Evolutionary conservation across 2,113 vertebrate species (phyloP).

Genomic region (Chamaetylas fuelleborni): DNA sequence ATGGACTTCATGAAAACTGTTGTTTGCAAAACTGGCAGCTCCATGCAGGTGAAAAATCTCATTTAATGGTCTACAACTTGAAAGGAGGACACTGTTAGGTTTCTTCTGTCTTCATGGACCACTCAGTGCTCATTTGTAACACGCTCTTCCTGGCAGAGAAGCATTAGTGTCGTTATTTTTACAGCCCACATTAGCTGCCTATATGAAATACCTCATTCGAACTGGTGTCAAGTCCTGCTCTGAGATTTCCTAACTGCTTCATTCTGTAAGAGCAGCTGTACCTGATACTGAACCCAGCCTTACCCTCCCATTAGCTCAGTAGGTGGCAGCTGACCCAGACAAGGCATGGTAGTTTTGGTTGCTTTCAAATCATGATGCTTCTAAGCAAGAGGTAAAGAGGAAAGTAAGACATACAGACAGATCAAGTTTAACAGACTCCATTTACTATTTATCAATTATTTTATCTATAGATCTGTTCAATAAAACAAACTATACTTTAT

Average conservation of each 20-base stretch:
- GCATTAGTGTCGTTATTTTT: not conserved
- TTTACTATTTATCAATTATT: constrained; percentile 57
- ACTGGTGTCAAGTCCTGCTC: not conserved
- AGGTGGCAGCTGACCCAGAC: not conserved
- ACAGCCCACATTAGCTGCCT: not conserved
- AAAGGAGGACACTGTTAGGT: not conserved
- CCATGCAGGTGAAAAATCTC: not conserved
- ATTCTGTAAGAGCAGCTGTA: not conserved
- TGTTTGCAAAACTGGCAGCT: not conserved
- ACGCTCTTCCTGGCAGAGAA: not conserved
- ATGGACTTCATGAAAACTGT: not conserved
- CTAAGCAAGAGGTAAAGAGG: not conserved
- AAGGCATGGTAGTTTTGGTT: not conserved
- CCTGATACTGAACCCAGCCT: not conserved
- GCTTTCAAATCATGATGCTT: not conserved
- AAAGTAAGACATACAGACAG: not conserved
- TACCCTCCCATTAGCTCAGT: not conserved
- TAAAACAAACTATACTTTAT: constrained; percentile 57
- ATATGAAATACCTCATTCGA: not conserved
- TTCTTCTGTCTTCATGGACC: not conserved
- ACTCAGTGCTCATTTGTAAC: not conserved
- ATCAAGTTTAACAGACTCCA: constrained; percentile 9
- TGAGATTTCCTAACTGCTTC: not conserved
- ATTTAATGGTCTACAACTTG: not conserved
- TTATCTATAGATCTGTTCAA: constrained; percentile 42